These are phyloP conservation scores for Drosophila kambysellisi DNA, from an alignment of 2,888 invertebrate species.

Conservation along the genomic window DNA sequence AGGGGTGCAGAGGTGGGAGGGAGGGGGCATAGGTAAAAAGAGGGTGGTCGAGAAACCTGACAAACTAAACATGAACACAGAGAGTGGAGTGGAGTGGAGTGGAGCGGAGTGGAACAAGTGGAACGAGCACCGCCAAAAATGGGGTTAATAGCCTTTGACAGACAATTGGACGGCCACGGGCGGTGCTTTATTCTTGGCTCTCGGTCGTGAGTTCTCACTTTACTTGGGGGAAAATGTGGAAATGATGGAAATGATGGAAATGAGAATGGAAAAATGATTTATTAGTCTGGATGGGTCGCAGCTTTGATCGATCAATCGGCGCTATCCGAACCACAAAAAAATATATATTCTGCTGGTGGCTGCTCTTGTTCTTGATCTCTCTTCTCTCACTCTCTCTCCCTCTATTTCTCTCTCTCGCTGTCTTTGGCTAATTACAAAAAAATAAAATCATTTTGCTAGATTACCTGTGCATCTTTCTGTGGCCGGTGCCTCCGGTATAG, in stretches of 20 bases:
- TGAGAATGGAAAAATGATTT: conserved; percentile 72
- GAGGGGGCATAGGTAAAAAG: neutral
- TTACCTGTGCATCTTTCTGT: conserved; percentile 6
- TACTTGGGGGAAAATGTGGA: conserved; percentile 29
- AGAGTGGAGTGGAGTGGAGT: neutral
- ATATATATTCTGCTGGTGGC: conserved; percentile 45
- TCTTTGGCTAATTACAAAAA: conserved; percentile 62
- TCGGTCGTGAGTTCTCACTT: conserved; percentile 77
- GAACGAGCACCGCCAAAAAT: conserved; percentile 60
- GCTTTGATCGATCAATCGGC: conserved; percentile 80
- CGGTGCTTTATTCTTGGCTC: conserved; percentile 33
- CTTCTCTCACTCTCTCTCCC: neutral
- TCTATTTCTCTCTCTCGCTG: neutral
- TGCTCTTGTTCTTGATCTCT: conserved; percentile 11
- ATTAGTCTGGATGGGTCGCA: conserved; percentile 53
- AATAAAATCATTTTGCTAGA: conserved; percentile 48
- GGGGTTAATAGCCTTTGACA: conserved; percentile 79
- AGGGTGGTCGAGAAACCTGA: conserved; percentile 20
- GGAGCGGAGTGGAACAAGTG: conserved; percentile 63
- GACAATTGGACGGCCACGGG: conserved; percentile 62
- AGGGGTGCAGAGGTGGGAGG: neutral
- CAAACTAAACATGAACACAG: conserved; percentile 23
- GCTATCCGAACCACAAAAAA: conserved; percentile 44
- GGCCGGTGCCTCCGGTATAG: conserved; percentile 23
- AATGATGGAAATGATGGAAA: conserved; percentile 41